A percentile compares a stretch with the other conserved stretches of the same genome.
Evolutionary conservation across 2,888 invertebrate genomes (phyloP).

Genomic region (Hemithea aestivaria): DNA sequence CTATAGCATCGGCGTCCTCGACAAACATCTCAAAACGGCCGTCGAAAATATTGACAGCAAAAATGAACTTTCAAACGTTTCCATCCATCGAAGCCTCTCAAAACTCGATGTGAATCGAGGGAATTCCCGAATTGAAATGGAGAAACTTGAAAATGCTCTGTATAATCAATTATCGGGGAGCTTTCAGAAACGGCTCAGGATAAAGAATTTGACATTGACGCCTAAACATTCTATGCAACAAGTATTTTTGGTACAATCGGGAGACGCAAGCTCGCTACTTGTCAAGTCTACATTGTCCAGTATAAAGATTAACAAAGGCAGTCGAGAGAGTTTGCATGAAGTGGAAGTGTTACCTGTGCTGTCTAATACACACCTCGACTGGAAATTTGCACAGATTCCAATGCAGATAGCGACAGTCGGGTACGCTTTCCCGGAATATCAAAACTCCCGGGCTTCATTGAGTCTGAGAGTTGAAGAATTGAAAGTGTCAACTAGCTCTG

Average conservation of each 20-base stretch:
- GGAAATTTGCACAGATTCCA: conserved; percentile 45
- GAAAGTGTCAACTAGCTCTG: conserved; percentile 11
- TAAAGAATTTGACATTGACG: conserved; percentile 53
- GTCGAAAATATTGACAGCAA: conserved; percentile 28
- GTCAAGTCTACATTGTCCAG: conserved; percentile 43
- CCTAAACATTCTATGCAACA: conserved; percentile 55
- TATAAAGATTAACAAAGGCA: conserved; percentile 27
- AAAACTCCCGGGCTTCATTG: conserved; percentile 17
- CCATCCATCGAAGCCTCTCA: not conserved
- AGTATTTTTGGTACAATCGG: conserved; percentile 50
- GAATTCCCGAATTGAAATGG: conserved; percentile 38
- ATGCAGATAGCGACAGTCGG: conserved; percentile 58
- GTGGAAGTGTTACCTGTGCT: conserved; percentile 35
- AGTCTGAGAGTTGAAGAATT: conserved; percentile 22
- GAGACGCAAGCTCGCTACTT: conserved; percentile 50
- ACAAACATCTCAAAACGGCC: conserved; percentile 45
- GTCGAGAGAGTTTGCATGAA: conserved; percentile 32
- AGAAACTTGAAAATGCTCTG: conserved; percentile 45
- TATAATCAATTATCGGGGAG: conserved; percentile 43
- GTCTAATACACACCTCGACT: conserved; percentile 42
- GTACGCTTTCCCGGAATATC: conserved; percentile 45
- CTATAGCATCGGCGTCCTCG: conserved; percentile 41
- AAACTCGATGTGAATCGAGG: conserved; percentile 21
- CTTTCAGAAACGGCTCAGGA: conserved; percentile 50
- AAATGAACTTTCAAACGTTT: not conserved